A percentile compares a stretch with the other conserved stretches of the same genome.
Evolutionary conservation across 2,113 vertebrate species (phyloP).

Genomic region (Triplophysa siluroides): DNA sequence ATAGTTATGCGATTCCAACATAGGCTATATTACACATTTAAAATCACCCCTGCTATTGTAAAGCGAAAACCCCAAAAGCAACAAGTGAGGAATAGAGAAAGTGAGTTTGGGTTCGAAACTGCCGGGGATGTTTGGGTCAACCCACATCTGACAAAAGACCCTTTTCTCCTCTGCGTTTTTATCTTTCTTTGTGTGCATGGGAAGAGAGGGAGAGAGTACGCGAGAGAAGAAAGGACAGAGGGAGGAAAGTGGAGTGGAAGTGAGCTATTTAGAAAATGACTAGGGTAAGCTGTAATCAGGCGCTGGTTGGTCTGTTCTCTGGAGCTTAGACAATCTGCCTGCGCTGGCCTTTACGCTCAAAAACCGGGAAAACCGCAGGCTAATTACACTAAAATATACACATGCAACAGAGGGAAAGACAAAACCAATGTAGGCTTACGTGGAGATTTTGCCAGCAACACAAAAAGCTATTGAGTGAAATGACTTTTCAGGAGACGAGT

Average conservation of each 20-base stretch:
- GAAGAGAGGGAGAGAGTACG: slow-evolving; percentile 18
- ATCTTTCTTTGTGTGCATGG: slow-evolving; percentile 33
- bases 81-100: slow-evolving; percentile 27
- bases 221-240: slow-evolving; percentile 35
- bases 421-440: slow-evolving; percentile 69
- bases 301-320: slow-evolving; percentile 27
- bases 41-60: neutral
- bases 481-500: slow-evolving; percentile 64
- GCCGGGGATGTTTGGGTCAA: slow-evolving; percentile 31
- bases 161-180: slow-evolving; percentile 17
- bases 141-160: slow-evolving; percentile 28
- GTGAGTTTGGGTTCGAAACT: slow-evolving; percentile 12
- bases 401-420: slow-evolving; percentile 41
- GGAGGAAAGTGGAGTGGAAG: slow-evolving; percentile 35
- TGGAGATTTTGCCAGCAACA: slow-evolving; percentile 72
- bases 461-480: slow-evolving; percentile 61
- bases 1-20: too few species aligned
- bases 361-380: slow-evolving; percentile 33
- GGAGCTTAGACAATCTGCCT: slow-evolving; percentile 41
- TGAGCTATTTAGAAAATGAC: slow-evolving; percentile 43
- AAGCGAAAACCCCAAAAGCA: neutral
- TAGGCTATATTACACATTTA: neutral
- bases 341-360: slow-evolving; percentile 27
- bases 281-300: slow-evolving; percentile 41
- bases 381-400: slow-evolving; percentile 60